A percentile compares a stretch with the other conserved stretches of the same genome.
Evolutionary conservation across 2,888 invertebrate genomes (phyloP).

Genomic region (Limnephilus auricula): DNA sequence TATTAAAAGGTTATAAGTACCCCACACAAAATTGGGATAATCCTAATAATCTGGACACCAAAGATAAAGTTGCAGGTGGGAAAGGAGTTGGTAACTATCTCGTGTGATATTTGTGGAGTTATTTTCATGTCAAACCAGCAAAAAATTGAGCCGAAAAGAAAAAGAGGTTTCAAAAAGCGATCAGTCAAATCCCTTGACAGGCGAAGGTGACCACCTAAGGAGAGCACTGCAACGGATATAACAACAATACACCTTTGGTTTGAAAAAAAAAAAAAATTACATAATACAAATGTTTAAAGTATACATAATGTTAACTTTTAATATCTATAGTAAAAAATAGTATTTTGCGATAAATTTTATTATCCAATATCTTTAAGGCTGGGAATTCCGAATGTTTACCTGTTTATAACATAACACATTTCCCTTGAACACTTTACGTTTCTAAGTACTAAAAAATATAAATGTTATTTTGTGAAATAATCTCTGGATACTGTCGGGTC

Average conservation of each 20-base stretch:
- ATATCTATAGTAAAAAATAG: too few species aligned
- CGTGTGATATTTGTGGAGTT: slow-evolving; percentile 48
- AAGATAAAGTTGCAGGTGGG: slow-evolving; percentile 56
- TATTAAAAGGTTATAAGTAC: background rate
- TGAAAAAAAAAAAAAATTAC: background rate
- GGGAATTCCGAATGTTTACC: too few species aligned
- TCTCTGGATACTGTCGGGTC: too few species aligned
- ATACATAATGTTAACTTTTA: too few species aligned
- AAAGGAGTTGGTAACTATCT: slow-evolving; percentile 52
- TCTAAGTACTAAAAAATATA: too few species aligned
- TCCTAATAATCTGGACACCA: background rate
- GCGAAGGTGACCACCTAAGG: slow-evolving; percentile 61
- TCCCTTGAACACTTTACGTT: too few species aligned
- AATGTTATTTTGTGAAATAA: too few species aligned
- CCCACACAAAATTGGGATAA: background rate
- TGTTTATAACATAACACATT: too few species aligned
- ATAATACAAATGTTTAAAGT: background rate
- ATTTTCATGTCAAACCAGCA: slow-evolving; percentile 52
- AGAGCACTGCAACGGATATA: slow-evolving; percentile 50
- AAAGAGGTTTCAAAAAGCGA: slow-evolving; percentile 66
- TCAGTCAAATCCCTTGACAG: slow-evolving; percentile 65
- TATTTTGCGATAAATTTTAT: too few species aligned
- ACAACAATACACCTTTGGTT: background rate
- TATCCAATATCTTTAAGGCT: too few species aligned
- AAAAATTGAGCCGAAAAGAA: slow-evolving; percentile 46